A percentile compares a stretch with the other conserved stretches of the same genome.
Evolutionary conservation across 2,113 vertebrate genomes (phyloP).

Genomic region (Calyptomena viridis): DNA sequence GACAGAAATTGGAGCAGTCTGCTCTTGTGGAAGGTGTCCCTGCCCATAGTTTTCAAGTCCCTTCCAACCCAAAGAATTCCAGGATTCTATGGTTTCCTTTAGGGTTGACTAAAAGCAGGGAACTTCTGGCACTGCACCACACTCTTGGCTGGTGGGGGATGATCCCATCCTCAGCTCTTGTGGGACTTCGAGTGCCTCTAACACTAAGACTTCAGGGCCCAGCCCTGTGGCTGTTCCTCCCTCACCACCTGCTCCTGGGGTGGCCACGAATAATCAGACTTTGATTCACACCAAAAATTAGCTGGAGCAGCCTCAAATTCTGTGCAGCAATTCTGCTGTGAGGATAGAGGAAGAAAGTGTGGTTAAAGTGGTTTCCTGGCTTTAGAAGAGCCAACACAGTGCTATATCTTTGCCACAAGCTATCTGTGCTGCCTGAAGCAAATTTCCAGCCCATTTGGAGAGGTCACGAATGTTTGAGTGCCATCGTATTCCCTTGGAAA

Average conservation of each 20-base stretch:
- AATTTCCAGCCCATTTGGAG: background rate
- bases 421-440: background rate
- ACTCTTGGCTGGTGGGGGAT: background rate
- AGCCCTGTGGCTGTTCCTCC: background rate
- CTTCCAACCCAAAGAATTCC: background rate
- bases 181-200: accelerated
- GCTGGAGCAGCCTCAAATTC: background rate
- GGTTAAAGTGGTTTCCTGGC: background rate
- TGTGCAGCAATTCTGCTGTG: background rate
- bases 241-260: background rate
- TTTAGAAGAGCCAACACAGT: background rate
- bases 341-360: background rate
- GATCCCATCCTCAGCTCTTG: background rate
- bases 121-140: background rate
- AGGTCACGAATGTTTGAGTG: background rate
- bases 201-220: background rate
- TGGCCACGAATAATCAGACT: too few species aligned
- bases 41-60: background rate
- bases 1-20: background rate
- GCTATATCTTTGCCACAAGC: background rate
- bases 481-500: background rate
- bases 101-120: background rate
- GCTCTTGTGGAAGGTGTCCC: background rate
- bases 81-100: background rate
- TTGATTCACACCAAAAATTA: background rate